phyloP scores from a whole-genome alignment of 2,888 invertebrate species.

The Cerastis rubricosa region DNA sequence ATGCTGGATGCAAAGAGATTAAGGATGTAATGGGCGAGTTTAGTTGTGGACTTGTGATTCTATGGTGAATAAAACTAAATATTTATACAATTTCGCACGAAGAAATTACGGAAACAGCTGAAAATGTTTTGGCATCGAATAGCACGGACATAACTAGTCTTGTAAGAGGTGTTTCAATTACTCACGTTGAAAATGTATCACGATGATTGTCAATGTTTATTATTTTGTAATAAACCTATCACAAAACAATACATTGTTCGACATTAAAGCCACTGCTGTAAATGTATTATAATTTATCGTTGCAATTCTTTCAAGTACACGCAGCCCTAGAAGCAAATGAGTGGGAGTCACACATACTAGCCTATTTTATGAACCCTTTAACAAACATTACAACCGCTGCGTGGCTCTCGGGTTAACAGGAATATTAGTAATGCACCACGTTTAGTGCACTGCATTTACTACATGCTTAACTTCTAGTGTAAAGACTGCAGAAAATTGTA shows the following conservation, averaged over 20 bases:
- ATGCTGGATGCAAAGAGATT: constrained; percentile 30
- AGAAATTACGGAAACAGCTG: neutral
- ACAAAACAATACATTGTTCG: neutral
- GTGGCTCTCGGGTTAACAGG: constrained; percentile 1
- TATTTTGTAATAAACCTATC: neutral
- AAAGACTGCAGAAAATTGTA: constrained; percentile 20
- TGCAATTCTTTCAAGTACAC: neutral
- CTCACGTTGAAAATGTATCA: neutral
- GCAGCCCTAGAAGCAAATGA: neutral
- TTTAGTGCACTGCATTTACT: constrained; percentile 30
- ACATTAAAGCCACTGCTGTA: neutral
- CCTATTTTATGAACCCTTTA: constrained; percentile 1
- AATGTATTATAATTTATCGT: neutral
- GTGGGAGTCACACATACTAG: neutral
- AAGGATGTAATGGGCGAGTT: constrained; percentile 17
- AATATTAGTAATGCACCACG: constrained; percentile 20
- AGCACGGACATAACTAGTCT: neutral
- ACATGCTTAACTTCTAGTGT: constrained; percentile 17
- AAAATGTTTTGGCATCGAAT: neutral
- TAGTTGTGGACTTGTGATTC: neutral
- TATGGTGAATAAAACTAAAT: neutral
- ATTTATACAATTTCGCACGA: neutral
- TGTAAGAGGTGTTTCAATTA: neutral
- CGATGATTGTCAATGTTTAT: neutral
- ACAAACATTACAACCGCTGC: neutral